phyloP scores from a whole-genome alignment of 2,888 invertebrate genomes.

The Tiliacea citrago region DNA sequence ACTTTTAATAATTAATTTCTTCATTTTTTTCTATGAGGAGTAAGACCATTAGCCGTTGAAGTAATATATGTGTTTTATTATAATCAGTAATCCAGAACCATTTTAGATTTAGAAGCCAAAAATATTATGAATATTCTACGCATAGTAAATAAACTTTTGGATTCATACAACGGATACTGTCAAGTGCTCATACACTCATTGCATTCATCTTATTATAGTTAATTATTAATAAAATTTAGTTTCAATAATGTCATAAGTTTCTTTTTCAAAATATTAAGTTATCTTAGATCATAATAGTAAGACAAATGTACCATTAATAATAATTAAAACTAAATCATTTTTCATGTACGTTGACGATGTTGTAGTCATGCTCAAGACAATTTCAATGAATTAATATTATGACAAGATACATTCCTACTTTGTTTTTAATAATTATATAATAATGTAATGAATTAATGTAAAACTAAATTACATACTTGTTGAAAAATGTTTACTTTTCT shows the following conservation, averaged over 20 bases:
- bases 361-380: background rate
- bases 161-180: background rate
- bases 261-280: slow-evolving; percentile 36
- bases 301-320: slow-evolving; percentile 3
- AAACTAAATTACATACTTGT: background rate
- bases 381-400: background rate
- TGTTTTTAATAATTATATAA: too few relatives aligned
- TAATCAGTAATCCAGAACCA: slow-evolving; percentile 15
- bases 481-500: background rate
- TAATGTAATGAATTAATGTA: background rate
- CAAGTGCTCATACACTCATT: slow-evolving; percentile 22
- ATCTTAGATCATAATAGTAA: slow-evolving; percentile 22
- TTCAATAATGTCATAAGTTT: slow-evolving; percentile 46
- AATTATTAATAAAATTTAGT: slow-evolving; percentile 47
- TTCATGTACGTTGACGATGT: slow-evolving; percentile 24
- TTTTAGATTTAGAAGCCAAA: slow-evolving; percentile 33
- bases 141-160: slow-evolving; percentile 18
- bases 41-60: background rate
- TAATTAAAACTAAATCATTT: slow-evolving; percentile 14
- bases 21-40: background rate
- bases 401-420: too few relatives aligned
- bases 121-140: slow-evolving; percentile 27
- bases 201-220: background rate
- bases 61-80: background rate
- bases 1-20: background rate